Evolutionary conservation across 2,113 vertebrate species (phyloP).

Genomic region (Melanostigma gelatinosum): DNA sequence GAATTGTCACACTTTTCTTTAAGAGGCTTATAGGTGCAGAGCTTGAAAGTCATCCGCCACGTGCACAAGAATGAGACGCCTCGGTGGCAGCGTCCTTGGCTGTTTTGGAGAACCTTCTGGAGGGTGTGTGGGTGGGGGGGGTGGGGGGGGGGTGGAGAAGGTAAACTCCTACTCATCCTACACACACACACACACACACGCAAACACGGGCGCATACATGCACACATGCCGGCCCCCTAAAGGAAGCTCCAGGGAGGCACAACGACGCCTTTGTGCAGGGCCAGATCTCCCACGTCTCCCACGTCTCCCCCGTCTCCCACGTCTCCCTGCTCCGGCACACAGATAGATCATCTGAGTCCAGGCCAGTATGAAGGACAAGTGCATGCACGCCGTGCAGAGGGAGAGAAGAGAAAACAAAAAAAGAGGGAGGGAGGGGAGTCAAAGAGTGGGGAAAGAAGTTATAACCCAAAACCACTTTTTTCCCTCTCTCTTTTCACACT

Average conservation of each 20-base stretch:
- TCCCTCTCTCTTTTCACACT: slow-evolving; percentile 67
- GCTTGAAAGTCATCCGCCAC: slow-evolving; percentile 36
- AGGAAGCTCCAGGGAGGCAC: slow-evolving; percentile 77
- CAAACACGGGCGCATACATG: slow-evolving; percentile 41
- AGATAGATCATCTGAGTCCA: slow-evolving; percentile 75
- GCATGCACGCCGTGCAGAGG: slow-evolving; percentile 70
- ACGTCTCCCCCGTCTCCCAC: slow-evolving; percentile 69
- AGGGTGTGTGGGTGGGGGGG: neutral
- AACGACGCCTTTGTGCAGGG: slow-evolving; percentile 76
- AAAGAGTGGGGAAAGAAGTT: slow-evolving; percentile 61
- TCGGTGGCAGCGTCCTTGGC: slow-evolving; percentile 63
- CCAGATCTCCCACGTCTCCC: slow-evolving; percentile 77
- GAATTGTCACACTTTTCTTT: slow-evolving; percentile 30
- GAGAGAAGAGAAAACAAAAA: neutral
- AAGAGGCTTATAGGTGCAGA: slow-evolving; percentile 44
- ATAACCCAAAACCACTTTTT: slow-evolving; percentile 61
- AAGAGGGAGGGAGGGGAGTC: slow-evolving; percentile 3
- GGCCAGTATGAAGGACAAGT: slow-evolving; percentile 81
- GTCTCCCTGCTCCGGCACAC: slow-evolving; percentile 74
- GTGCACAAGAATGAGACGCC: slow-evolving; percentile 40
- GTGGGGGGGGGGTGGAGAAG: slow-evolving; percentile 46
- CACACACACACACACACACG: slow-evolving; percentile 1
- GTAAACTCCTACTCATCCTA: slow-evolving; percentile 69
- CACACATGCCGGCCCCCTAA: slow-evolving; percentile 56
- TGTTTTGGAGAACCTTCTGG: slow-evolving; percentile 38